Percentiles rank a stretch among this genome's conserved stretches.
Evolutionary conservation across 2,888 invertebrate species (phyloP).

Genomic region (Conchocele bisecta): DNA sequence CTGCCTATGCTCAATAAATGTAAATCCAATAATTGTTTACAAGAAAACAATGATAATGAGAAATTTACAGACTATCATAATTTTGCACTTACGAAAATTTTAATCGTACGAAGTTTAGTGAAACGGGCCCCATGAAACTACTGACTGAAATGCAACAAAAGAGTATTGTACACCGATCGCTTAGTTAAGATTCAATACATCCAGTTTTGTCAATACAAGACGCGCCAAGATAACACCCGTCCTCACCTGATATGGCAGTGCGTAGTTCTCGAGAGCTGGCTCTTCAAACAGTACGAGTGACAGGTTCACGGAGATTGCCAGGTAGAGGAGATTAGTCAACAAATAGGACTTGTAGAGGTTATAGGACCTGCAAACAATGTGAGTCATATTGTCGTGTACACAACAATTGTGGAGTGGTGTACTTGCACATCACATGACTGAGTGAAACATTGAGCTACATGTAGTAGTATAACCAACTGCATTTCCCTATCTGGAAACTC

Average conservation of each 20-base stretch:
- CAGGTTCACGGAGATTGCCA: conserved; percentile 73
- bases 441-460: no score
- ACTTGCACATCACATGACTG: no score
- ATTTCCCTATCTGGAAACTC: no score
- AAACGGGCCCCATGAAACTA: background rate
- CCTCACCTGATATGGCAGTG: conserved; percentile 74
- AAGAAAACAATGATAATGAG: no score
- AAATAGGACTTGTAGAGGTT: conserved; percentile 74
- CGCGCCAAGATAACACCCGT: background rate
- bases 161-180: background rate
- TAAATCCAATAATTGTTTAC: no score
- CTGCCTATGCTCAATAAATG: no score
- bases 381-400: no score
- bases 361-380: conserved; percentile 73
- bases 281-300: conserved; percentile 78
- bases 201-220: background rate
- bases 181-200: background rate
- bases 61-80: no score
- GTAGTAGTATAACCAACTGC: no score
- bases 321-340: conserved; percentile 68
- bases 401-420: no score
- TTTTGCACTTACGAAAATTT: no score
- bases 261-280: conserved; percentile 70
- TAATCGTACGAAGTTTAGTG: background rate
- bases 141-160: background rate